Base-by-base conservation (phyloP, 2,797 vertebrate genomes). In the Antennarius maculatus region DNA sequence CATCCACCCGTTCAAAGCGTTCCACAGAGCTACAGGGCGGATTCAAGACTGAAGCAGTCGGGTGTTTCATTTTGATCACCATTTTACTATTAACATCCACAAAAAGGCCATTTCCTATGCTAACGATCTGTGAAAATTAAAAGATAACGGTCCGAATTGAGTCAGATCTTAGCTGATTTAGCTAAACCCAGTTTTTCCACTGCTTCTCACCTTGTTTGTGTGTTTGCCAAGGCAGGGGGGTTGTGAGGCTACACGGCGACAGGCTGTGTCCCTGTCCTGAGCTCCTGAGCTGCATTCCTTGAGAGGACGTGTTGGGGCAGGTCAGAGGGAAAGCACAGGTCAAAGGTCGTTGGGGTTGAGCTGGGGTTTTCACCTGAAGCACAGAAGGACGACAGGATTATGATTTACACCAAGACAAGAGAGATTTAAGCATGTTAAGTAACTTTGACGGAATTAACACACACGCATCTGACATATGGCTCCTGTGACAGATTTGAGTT, bases 321-420 rank as follows among this genome's bases (percentile, higher is more conserved):
- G 64, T 81, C 57, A 86, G 72, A 54, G 92, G 92, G 77, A 94
- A 94, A n/a, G 93, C 93, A 39, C 90, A 92, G 66, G 88, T 91
- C 67, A 90, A 61, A 69, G 90, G 84, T 63, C 60, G 84, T 55
- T 80, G 88, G 27, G 90, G 76, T 45, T 87, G 88, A 18, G 80
- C 69, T 1, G 67, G 69, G 59, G 80, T 86, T 85, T 91, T 93
- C 55, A 94, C 91, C 94, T 95, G 78, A n/a, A 55, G 70, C 48
- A 74, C 80, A 86, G 59, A 71, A 42, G 23, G 34, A 83, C 66
- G 69, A 49, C 50, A 37, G 67, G 75, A 83, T 81, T 80, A 82
- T 46, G 58, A 81, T 63, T 70, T 69, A 69, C 57, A 74, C 5
- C 11, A 29, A 13, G 56, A 56, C 53, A 16, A 50, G 17, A 62